These are phyloP conservation scores for Montipora capricornis DNA, from an alignment of 64 coral and sea anemone species.

Conservation along the genomic window DNA sequence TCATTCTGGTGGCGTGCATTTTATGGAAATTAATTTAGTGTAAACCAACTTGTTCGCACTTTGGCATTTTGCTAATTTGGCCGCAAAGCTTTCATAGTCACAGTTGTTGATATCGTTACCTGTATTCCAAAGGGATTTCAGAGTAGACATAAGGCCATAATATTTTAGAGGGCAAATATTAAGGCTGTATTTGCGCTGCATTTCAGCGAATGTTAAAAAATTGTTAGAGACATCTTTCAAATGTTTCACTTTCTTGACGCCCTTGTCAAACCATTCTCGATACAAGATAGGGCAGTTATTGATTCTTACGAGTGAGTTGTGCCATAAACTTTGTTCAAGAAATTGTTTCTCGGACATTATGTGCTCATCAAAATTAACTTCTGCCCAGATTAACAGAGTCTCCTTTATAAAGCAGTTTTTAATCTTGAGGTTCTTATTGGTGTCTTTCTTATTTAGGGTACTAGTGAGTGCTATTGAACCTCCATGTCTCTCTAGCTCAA, in stretches of 20 bases:
- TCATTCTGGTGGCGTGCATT: conserved; percentile 1
- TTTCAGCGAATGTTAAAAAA: conserved; percentile 23
- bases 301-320: conserved; percentile 66
- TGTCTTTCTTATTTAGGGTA: conserved; percentile 59
- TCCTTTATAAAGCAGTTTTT: background rate
- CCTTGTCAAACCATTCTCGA: conserved; percentile 47
- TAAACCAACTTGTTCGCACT: conserved; percentile 31
- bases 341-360: conserved; percentile 18
- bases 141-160: conserved; percentile 15
- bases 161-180: conserved; percentile 23
- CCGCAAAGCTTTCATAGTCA: background rate
- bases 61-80: conserved; percentile 23
- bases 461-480: conserved; percentile 15
- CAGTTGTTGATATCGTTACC: background rate
- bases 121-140: conserved; percentile 28
- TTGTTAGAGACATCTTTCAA: conserved; percentile 22
- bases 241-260: conserved; percentile 64
- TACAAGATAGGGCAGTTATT: conserved; percentile 40
- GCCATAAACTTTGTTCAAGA: conserved; percentile 23
- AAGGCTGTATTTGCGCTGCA: conserved; percentile 34
- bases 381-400: conserved; percentile 6
- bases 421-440: background rate
- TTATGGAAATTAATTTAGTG: conserved; percentile 29
- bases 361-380: conserved; percentile 55
- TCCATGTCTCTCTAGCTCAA: conserved; percentile 48